Evolutionary conservation across 2,113 vertebrate genomes (phyloP), one percentile per base, ranked within the genome.

Genomic region (Chaetodon trifascialis): DNA sequence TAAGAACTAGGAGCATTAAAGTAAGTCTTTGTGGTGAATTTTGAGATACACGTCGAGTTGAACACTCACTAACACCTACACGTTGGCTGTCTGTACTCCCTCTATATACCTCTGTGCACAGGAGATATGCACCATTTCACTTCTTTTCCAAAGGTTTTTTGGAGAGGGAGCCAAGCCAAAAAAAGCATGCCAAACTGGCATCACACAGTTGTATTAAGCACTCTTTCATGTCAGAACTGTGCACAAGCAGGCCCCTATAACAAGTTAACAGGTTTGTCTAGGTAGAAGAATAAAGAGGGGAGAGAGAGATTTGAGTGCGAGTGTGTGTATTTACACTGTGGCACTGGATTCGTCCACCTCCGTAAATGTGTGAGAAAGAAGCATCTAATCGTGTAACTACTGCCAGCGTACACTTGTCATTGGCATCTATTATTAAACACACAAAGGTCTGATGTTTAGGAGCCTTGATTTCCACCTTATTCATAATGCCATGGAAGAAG

Each of bases 131-230:
- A 70, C 58, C 73, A 79, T 86, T 81, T 82, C 71, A 25, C 23
- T 84, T 88, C 67, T 63, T 70, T 66, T 85, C 62, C 64, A 81
- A 83, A 79, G 55, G 63, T 44, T 60, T 70, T 69, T 67, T 46
- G 69, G 49, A 79, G 76, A 73, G 15, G 54, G 36, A 84, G 75
- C 59, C 69, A 69, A 82, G 82, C 66, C 65, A 72, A 70, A 79
- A 30, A 52, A 80, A 56, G 36, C 76, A 40, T 81, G 79, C 85
- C 90, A 83, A 86, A 80, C 76, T 87, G 86, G 80, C 73, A 80
- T 80, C 76, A 76, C 80, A 77, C 73, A 62, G 54, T 85, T 70
- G 65, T 86, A 85, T 86, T 77, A 86, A 83, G 46, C 60, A 58
- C 52, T 80, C 72, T 90, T 83, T 88, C 68, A 80, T 86, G 83